A percentile compares a stretch with the other conserved stretches of the same genome.
These are phyloP conservation scores for Magallana angulata DNA, from an alignment of 1,140 invertebrate species.

Conservation along the genomic window DNA sequence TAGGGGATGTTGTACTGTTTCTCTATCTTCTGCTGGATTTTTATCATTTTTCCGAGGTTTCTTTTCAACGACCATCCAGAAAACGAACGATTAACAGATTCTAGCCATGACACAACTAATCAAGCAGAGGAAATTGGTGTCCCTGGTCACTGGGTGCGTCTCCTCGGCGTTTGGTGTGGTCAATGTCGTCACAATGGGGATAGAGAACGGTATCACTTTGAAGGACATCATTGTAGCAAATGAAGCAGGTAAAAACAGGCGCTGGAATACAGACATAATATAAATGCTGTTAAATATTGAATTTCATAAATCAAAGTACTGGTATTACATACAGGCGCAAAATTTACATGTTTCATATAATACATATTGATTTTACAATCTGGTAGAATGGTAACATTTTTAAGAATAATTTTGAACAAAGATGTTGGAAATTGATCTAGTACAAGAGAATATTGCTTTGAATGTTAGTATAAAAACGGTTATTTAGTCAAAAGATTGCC, in stretches of 20 bases:
- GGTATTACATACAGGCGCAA: background rate
- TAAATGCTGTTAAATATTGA: background rate
- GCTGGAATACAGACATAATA: too few species aligned
- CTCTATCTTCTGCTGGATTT: background rate
- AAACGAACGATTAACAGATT: background rate
- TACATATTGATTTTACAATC: too few species aligned
- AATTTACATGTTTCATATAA: too few species aligned
- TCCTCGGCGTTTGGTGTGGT: background rate
- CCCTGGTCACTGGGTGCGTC: background rate
- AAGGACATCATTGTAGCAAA: background rate
- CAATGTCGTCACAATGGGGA: background rate
- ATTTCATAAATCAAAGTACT: background rate
- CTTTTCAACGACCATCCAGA: background rate
- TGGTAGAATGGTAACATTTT: too few species aligned
- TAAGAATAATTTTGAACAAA: too few species aligned
- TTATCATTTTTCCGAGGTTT: background rate
- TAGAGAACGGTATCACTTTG: background rate
- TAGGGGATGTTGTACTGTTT: background rate
- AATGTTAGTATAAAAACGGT: too few species aligned
- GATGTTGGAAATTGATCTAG: too few species aligned
- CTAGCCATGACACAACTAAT: conserved; percentile 5
- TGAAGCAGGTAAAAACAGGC: background rate
- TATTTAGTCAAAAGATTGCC: too few species aligned
- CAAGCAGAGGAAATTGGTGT: conserved; percentile 3
- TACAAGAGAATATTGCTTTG: too few species aligned